phyloP scores from a whole-genome alignment of 2,113 vertebrate genomes.

The Circaetus cinerascens region DNA sequence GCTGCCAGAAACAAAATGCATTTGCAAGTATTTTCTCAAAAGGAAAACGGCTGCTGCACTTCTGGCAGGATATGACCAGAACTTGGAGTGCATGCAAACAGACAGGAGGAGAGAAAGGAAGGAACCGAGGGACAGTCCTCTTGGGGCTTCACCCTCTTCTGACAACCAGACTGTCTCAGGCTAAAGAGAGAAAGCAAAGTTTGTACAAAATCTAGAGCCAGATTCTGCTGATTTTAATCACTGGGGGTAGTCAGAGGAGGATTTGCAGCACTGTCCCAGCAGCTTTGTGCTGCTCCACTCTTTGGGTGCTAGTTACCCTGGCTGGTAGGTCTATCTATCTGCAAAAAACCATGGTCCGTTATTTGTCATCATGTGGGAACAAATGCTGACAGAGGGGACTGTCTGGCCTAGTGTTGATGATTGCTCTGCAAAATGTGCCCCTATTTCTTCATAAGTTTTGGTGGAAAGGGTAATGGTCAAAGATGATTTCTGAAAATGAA shows the following conservation, averaged over 20 bases:
- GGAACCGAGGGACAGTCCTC: neutral
- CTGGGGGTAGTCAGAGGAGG: neutral
- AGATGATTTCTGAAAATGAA: neutral
- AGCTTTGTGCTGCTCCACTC: neutral
- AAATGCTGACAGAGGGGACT: neutral
- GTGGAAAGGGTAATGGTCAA: neutral
- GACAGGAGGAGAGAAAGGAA: neutral
- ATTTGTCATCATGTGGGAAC: neutral
- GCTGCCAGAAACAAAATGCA: slow-evolving; percentile 15
- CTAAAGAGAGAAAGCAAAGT: neutral
- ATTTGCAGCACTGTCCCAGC: neutral
- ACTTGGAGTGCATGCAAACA: neutral
- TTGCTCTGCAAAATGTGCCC: neutral
- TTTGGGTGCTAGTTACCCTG: neutral
- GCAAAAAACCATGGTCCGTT: neutral
- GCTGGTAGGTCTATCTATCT: neutral
- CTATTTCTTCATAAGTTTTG: neutral
- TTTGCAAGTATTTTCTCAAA: slow-evolving; percentile 21
- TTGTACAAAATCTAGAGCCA: neutral
- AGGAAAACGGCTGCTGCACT: neutral
- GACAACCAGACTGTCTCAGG: neutral
- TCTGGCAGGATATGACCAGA: neutral
- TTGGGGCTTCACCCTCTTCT: neutral
- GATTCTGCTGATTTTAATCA: neutral
- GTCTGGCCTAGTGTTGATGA: neutral